Evolutionary conservation across 2,888 invertebrate species (phyloP).

Genomic region (Syrista parreyssii): DNA sequence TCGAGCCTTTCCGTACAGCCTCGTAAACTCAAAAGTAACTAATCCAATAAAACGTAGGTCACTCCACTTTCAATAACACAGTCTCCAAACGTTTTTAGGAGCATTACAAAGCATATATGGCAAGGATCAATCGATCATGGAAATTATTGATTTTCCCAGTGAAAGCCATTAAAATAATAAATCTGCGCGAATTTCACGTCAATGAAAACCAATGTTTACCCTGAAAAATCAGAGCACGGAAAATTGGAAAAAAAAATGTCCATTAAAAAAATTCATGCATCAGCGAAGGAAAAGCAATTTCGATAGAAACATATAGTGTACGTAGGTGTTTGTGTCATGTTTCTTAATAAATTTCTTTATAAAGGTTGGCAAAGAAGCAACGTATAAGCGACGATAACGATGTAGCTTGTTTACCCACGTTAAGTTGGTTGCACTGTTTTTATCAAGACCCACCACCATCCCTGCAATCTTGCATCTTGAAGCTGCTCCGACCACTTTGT

Average conservation of each 20-base stretch:
- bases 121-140: neutral
- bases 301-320: neutral
- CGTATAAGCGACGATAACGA: slow-evolving; percentile 20
- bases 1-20: slow-evolving; percentile 10
- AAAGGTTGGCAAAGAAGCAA: slow-evolving; percentile 6
- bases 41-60: slow-evolving; percentile 8
- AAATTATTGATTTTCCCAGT: neutral
- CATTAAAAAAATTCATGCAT: neutral
- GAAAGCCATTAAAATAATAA: neutral
- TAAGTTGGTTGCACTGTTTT: slow-evolving; percentile 19
- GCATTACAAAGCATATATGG: neutral
- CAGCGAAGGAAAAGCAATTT: neutral
- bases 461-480: neutral
- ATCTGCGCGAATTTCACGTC: neutral
- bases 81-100: neutral
- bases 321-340: neutral
- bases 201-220: neutral
- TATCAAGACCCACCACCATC: neutral
- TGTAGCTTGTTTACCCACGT: slow-evolving; percentile 14
- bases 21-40: slow-evolving; percentile 16
- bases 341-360: slow-evolving; percentile 14
- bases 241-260: neutral
- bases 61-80: neutral
- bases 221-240: neutral
- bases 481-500: neutral